Conservation (phyloP, 2,797 vertebrate genomes). For the Manis pentadactyla region DNA sequence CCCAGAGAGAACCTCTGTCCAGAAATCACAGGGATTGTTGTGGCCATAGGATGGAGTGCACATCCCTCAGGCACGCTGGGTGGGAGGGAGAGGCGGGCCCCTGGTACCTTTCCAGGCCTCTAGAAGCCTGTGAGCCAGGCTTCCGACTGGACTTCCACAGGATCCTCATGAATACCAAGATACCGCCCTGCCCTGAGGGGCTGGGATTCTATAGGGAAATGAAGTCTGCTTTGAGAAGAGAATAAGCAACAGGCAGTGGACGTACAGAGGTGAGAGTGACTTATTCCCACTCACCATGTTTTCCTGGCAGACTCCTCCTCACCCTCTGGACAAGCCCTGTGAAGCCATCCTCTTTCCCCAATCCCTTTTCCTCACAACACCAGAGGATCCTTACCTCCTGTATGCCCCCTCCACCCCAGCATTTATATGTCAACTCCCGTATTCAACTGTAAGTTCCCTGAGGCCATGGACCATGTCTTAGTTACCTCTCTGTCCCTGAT, state of each 20-base stretch:
- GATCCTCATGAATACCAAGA: not conserved
- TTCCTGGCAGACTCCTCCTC: not conserved
- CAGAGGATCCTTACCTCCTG: not conserved
- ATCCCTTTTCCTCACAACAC: not conserved
- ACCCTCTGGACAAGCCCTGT: not conserved
- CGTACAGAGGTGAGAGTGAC: not conserved
- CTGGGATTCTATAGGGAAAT: not conserved
- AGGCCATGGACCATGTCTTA: not conserved
- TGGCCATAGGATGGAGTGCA: not conserved
- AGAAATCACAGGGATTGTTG: not conserved
- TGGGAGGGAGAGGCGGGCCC: not conserved
- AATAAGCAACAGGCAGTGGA: not conserved
- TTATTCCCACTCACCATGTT: not conserved
- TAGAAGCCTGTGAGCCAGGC: not conserved
- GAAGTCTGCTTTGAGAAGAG: not conserved
- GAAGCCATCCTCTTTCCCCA: not conserved
- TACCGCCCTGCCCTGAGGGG: not conserved
- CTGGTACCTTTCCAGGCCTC: not conserved
- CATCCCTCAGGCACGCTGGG: accelerated
- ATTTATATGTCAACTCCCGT: not conserved
- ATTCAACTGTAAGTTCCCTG: not conserved
- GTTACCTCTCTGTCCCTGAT: not conserved
- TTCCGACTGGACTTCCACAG: not conserved
- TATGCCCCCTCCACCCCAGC: not conserved
- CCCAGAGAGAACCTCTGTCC: not conserved